Evolutionary conservation across 2,797 vertebrate genomes (phyloP).

Genomic region (Rhodeus uyekii): DNA sequence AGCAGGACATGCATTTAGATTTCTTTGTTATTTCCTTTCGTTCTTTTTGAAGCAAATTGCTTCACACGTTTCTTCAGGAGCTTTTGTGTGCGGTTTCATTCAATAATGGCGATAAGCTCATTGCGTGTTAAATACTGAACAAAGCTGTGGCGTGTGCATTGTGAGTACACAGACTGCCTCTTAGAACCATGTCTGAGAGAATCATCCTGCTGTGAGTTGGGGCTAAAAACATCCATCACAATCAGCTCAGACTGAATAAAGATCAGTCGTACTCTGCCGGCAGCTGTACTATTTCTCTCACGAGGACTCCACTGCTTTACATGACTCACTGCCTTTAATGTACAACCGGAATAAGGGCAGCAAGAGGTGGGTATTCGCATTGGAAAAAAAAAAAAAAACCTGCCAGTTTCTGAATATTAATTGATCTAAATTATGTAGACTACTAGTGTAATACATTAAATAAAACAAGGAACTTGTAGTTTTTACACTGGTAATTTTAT

Average conservation of each 20-base stretch:
- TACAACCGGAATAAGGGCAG: neutral
- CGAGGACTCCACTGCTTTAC: constrained; percentile 1
- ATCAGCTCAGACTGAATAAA: constrained; percentile 74
- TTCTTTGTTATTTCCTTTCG: neutral
- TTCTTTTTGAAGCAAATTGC: constrained; percentile 1
- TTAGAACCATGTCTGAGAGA: constrained; percentile 44
- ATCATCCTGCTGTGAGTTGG: constrained; percentile 55
- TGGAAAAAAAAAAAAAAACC: no score
- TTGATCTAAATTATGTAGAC: no score
- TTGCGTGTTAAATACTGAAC: constrained; percentile 21
- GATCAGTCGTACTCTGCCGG: constrained; percentile 61
- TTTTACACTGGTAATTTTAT: no score
- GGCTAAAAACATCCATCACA: constrained; percentile 70
- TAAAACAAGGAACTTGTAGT: no score
- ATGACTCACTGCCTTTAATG: constrained; percentile 35
- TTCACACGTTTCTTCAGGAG: neutral
- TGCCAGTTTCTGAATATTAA: no score
- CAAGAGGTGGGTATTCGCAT: no score
- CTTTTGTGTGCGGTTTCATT: constrained; percentile 8
- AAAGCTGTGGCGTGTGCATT: neutral
- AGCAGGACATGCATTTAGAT: neutral
- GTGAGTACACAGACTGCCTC: constrained; percentile 47
- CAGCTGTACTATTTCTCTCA: constrained; percentile 28
- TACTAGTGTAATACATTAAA: no score
- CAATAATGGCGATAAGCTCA: constrained; percentile 11